A percentile compares a stretch with the other conserved stretches of the same genome.
Evolutionary conservation across 2,888 invertebrate genomes (phyloP).

Genomic region (Aradus depressus): DNA sequence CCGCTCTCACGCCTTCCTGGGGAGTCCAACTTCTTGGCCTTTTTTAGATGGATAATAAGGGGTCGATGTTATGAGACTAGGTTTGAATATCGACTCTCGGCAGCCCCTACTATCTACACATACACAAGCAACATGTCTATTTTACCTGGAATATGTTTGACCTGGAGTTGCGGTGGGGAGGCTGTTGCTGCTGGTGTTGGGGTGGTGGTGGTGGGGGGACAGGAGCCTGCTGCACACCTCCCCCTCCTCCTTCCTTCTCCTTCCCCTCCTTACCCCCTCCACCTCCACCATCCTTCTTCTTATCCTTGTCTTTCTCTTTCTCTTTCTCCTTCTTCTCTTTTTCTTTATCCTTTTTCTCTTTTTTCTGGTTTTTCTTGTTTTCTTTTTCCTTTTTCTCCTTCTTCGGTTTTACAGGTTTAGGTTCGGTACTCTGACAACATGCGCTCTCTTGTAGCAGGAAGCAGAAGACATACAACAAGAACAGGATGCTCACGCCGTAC

Average conservation of each 20-base stretch:
- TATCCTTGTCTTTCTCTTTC: slow-evolving; percentile 46
- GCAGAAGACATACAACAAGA: slow-evolving; percentile 87
- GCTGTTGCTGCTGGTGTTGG: slow-evolving; percentile 24
- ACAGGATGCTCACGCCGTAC: slow-evolving; percentile 84
- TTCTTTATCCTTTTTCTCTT: slow-evolving; percentile 44
- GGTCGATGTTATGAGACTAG: too few relatives aligned
- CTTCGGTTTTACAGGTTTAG: slow-evolving; percentile 59
- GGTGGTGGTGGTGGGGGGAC: slow-evolving; percentile 27
- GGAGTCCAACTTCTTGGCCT: too few relatives aligned
- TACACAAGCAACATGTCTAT: too few relatives aligned
- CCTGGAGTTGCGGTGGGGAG: slow-evolving; percentile 44
- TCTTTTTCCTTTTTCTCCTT: slow-evolving; percentile 49
- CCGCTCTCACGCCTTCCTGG: too few relatives aligned
- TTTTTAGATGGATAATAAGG: too few relatives aligned
- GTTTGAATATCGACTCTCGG: too few relatives aligned
- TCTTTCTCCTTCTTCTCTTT: slow-evolving; percentile 43
- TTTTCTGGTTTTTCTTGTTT: slow-evolving; percentile 43
- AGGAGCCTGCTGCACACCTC: slow-evolving; percentile 34
- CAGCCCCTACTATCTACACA: slow-evolving; percentile 39
- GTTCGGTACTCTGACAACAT: slow-evolving; percentile 58
- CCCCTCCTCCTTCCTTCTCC: slow-evolving; percentile 44
- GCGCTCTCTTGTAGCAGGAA: slow-evolving; percentile 85
- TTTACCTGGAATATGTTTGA: slow-evolving; percentile 58
- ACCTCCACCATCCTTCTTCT: slow-evolving; percentile 50
- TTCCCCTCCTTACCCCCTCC: slow-evolving; percentile 38